These are phyloP conservation scores for Ganaspis brasiliensis DNA, from an alignment of 2,888 invertebrate species.

Conservation along the genomic window DNA sequence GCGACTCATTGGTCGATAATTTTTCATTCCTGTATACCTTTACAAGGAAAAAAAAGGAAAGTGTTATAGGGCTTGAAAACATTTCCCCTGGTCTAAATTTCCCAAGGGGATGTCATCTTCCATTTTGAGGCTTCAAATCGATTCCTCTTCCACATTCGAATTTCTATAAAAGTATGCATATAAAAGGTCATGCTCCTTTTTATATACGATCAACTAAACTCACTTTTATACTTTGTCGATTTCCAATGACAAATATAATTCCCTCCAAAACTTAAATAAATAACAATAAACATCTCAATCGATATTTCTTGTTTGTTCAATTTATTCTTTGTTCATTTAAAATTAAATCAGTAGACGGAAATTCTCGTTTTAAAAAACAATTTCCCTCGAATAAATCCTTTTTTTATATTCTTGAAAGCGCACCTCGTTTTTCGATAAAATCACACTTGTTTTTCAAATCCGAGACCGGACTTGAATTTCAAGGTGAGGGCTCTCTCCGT, in stretches of 20 bases:
- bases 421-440: slow-evolving; percentile 2
- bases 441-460: slow-evolving; percentile 20
- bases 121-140: slow-evolving; percentile 16
- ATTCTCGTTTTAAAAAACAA: too few relatives aligned
- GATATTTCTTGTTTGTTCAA: too few relatives aligned
- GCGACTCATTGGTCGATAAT: slow-evolving; percentile 17
- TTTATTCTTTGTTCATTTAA: too few relatives aligned
- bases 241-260: neutral
- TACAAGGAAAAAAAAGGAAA: neutral
- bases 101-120: slow-evolving; percentile 30
- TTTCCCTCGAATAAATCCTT: neutral
- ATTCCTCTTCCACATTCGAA: neutral
- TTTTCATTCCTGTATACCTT: neutral
- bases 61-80: neutral
- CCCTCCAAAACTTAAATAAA: too few relatives aligned
- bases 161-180: slow-evolving; percentile 1
- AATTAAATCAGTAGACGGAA: too few relatives aligned
- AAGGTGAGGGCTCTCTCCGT: slow-evolving; percentile 38
- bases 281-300: too few relatives aligned
- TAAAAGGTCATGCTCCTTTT: slow-evolving; percentile 36
- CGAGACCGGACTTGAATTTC: neutral
- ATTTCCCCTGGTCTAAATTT: slow-evolving; percentile 28
- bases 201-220: slow-evolving; percentile 10
- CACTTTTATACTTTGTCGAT: slow-evolving; percentile 27
- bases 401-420: too few relatives aligned